These are phyloP conservation scores for Acrossocheilus wenchowensis DNA, from an alignment of 2,797 vertebrate genomes.

Conservation along the genomic window DNA sequence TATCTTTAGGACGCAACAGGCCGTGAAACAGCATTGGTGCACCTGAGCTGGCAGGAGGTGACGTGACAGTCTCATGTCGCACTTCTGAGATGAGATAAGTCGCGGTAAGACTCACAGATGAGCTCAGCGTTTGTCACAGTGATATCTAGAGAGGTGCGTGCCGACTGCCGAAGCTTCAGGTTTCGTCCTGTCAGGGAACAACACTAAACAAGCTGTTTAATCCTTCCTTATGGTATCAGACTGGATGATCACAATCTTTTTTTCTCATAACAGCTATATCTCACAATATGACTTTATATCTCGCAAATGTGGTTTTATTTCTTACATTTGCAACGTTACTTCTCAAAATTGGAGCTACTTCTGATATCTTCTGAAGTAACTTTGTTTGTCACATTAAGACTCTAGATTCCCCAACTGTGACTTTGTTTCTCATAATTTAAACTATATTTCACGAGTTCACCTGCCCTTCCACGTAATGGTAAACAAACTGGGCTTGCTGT, in stretches of 20 bases:
- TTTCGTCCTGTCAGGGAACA: not conserved
- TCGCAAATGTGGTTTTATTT: not conserved
- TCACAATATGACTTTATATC: not conserved
- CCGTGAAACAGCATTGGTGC: conserved; percentile 13
- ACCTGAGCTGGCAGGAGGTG: conserved; percentile 34
- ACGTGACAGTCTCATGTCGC: conserved; percentile 17
- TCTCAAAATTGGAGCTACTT: not conserved
- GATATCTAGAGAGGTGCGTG: not conserved
- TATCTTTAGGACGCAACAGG: not conserved
- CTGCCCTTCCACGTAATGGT: too few species aligned
- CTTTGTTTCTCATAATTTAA: not conserved
- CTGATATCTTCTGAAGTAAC: not conserved
- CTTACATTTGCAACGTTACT: not conserved
- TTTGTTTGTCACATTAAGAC: not conserved
- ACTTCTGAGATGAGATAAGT: conserved; percentile 22
- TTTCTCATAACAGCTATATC: not conserved
- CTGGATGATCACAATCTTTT: not conserved
- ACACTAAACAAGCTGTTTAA: not conserved
- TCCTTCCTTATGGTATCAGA: not conserved
- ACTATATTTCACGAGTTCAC: too few species aligned
- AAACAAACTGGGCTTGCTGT: too few species aligned
- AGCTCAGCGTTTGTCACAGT: conserved; percentile 7
- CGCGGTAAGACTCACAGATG: conserved; percentile 13
- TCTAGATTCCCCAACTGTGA: not conserved
- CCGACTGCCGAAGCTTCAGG: not conserved